A percentile compares a stretch with the other conserved stretches of the same genome.
Conservation (phyloP, 2,888 invertebrate species). For the Morpho helenor region DNA sequence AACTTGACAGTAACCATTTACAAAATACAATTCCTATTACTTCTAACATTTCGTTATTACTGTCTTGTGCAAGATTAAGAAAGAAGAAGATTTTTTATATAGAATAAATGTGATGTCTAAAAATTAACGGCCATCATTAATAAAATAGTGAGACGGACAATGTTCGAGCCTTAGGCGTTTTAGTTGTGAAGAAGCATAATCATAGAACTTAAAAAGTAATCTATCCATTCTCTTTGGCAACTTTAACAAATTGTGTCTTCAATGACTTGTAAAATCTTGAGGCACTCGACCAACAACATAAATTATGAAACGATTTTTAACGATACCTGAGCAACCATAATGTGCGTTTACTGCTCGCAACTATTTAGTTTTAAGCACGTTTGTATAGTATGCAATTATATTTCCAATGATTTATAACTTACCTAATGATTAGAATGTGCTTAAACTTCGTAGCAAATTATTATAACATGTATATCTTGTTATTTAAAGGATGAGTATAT, state of each 20-base stretch:
- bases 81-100: slow-evolving; percentile 15
- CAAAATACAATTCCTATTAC: too few relatives aligned
- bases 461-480: too few relatives aligned
- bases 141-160: slow-evolving; percentile 49
- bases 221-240: slow-evolving; percentile 74
- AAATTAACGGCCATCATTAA: slow-evolving; percentile 60
- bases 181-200: slow-evolving; percentile 56
- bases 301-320: slow-evolving; percentile 61
- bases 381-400: slow-evolving; percentile 2
- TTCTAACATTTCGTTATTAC: too few relatives aligned
- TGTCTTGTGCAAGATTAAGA: too few relatives aligned
- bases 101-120: slow-evolving; percentile 46
- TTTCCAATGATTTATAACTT: neutral
- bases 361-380: slow-evolving; percentile 11
- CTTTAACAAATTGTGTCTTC: slow-evolving; percentile 68
- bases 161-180: slow-evolving; percentile 56
- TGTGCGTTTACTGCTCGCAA: slow-evolving; percentile 17
- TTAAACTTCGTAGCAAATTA: too few relatives aligned
- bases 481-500: too few relatives aligned
- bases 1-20: too few relatives aligned
- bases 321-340: slow-evolving; percentile 22
- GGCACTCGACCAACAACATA: slow-evolving; percentile 50
- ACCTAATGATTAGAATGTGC: neutral
- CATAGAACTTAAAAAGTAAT: slow-evolving; percentile 75
- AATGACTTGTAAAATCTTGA: slow-evolving; percentile 69